phyloP scores from a whole-genome alignment of 1,140 invertebrate species.

The Cheumatopsyche charites region DNA sequence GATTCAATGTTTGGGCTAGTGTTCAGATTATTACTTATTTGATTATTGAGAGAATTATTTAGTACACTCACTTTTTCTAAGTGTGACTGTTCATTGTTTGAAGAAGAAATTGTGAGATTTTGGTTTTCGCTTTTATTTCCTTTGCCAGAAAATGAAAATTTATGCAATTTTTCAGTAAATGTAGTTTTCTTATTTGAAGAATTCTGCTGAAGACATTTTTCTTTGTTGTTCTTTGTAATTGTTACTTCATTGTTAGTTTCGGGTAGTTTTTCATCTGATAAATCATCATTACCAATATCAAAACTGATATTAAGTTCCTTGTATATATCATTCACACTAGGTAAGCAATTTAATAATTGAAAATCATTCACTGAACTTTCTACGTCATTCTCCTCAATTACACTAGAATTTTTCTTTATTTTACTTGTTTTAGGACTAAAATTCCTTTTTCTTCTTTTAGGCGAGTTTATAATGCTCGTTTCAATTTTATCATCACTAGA shows the following conservation, averaged over 20 bases:
- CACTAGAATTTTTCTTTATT: background rate
- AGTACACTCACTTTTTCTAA: too few species aligned
- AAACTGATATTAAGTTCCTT: slow-evolving; percentile 54
- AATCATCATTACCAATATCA: slow-evolving; percentile 40
- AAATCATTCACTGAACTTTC: slow-evolving; percentile 48
- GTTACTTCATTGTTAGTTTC: too few species aligned
- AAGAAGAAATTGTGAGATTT: background rate
- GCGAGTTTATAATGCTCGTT: too few species aligned
- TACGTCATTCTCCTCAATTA: slow-evolving; percentile 32
- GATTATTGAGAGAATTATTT: too few species aligned
- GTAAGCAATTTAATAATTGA: slow-evolving; percentile 54
- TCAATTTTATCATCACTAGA: slow-evolving; percentile 13
- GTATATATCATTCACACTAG: slow-evolving; percentile 58
- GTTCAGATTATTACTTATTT: too few species aligned
- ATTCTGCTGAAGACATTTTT: too few species aligned
- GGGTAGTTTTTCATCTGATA: background rate
- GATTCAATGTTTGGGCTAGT: too few species aligned
- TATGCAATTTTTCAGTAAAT: slow-evolving; percentile 54
- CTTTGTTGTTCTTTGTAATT: too few species aligned
- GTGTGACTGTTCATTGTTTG: background rate
- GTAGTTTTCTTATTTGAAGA: too few species aligned
- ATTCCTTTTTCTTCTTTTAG: too few species aligned
- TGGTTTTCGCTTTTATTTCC: slow-evolving; percentile 52
- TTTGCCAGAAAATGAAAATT: slow-evolving; percentile 55
- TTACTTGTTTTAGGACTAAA: too few species aligned